A percentile compares a stretch with the other conserved stretches of the same genome.
phyloP scores from a whole-genome alignment of 1,140 invertebrate genomes.

The Ectropis grisescens region DNA sequence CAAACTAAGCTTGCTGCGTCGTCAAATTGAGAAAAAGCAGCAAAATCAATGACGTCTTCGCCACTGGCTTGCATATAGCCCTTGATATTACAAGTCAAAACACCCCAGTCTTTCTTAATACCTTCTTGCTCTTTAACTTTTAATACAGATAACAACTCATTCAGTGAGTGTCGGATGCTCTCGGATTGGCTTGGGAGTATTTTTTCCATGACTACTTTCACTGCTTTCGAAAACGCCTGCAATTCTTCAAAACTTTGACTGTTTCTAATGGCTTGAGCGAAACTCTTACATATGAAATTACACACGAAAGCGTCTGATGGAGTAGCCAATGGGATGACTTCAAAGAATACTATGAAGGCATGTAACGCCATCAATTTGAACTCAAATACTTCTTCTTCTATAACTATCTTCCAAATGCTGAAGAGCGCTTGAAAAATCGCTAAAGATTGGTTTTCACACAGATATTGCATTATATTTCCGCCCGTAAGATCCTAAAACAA shows the following conservation, averaged over 20 bases:
- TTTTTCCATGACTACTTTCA: slow-evolving; percentile 28
- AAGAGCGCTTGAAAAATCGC: slow-evolving; percentile 43
- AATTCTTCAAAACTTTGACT: slow-evolving; percentile 24
- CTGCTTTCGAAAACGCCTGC: slow-evolving; percentile 20
- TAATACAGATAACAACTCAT: slow-evolving; percentile 30
- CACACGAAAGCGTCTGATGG: slow-evolving; percentile 41
- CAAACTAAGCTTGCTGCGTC: neutral
- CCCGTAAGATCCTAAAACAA: slow-evolving; percentile 48
- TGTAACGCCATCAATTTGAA: slow-evolving; percentile 33
- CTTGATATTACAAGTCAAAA: slow-evolving; percentile 34
- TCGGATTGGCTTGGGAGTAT: slow-evolving; percentile 22
- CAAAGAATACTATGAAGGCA: slow-evolving; percentile 38
- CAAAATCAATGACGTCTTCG: slow-evolving; percentile 34
- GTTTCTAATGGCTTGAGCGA: slow-evolving; percentile 31
- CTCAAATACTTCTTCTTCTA: slow-evolving; percentile 35
- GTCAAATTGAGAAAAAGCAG: too few species aligned
- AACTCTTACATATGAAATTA: slow-evolving; percentile 38
- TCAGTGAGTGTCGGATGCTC: slow-evolving; percentile 24
- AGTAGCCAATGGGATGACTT: slow-evolving; percentile 32
- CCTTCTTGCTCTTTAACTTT: slow-evolving; percentile 31
- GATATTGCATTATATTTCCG: slow-evolving; percentile 40
- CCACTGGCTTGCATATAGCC: slow-evolving; percentile 26
- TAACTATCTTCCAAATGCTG: slow-evolving; percentile 40
- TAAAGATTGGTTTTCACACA: slow-evolving; percentile 51
- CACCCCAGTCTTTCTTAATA: slow-evolving; percentile 19